phyloP scores from a whole-genome alignment of 1,140 invertebrate genomes.

The Meteorus sp. region DNA sequence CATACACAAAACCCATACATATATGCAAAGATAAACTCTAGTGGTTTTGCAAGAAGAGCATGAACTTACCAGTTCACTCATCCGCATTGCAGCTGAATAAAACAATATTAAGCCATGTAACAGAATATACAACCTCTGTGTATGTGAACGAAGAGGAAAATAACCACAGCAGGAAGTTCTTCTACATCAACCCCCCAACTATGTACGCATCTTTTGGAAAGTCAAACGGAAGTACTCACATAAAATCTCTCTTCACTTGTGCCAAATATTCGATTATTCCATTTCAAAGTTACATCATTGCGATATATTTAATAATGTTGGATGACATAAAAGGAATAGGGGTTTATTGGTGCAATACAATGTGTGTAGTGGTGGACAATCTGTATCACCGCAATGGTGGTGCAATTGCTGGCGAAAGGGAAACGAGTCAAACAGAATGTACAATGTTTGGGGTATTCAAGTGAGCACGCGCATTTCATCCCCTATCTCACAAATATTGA shows the following conservation, averaged over 20 bases:
- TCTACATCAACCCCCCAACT: no score
- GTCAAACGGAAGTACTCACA: no score
- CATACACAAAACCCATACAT: no score
- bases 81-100: conserved; percentile 32
- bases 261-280: no score
- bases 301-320: no score
- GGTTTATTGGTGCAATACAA: no score
- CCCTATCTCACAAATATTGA: conserved; percentile 26
- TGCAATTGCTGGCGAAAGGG: conserved; percentile 10
- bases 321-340: no score
- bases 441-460: conserved; percentile 35
- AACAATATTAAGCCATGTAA: conserved; percentile 27
- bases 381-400: not conserved
- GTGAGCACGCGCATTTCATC: not conserved
- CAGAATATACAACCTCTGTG: no score
- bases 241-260: no score
- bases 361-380: not conserved
- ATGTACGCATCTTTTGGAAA: no score
- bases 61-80: not conserved
- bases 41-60: not conserved
- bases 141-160: not conserved
- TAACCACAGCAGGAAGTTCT: not conserved
- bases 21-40: not conserved
- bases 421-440: conserved; percentile 39
- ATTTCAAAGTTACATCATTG: no score